Base-by-base conservation (phyloP, 2,113 vertebrate species). In the Mus pahari region DNA sequence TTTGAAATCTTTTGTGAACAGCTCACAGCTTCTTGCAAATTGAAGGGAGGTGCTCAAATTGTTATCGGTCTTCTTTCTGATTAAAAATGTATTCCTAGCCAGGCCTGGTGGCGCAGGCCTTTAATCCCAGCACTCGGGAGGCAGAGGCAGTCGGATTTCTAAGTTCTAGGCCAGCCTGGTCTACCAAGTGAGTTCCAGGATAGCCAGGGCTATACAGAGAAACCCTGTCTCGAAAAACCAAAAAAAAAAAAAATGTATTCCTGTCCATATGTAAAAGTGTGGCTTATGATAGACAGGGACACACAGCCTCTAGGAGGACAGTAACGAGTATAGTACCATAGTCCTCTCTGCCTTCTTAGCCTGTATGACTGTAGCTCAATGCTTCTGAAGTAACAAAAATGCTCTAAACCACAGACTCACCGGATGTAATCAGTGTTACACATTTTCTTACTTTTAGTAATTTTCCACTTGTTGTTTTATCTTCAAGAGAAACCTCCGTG, bases 301-400 rank as follows among this genome's bases (percentile, higher is more conserved):
- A 86, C 1, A 48, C 2, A 48, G 92, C 53, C n/a, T 81, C 36
- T 95, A 36, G 12, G 92, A 88, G 48, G 8, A 13, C 90, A 64
- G 93, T 70, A 81, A 20, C 48, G 36, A 26, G 28, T 48, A 48
- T 48, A 7, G 48, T 60, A 13, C 9, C 22, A 9, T 8, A 22
- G 1, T 53, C 20, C 3, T 50, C 13, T 26, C 62, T 70, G 64
- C 22, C 24, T 12, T 26, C 36, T 28, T 26, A 53, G 66, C 60
- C 83, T 62, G 0, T 74, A 42, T 93, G 64, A 12, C 75, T 94
- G 60, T 86, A 68, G 31, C 22, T 95, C 62, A 36, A 74, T 82
- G 71, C 94, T 91, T 97, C n/a, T 86, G 50, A 90, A 53, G 68
- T 90, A 60, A 70, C 87, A 77, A 77, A 90, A 75, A n/a, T 90